Evolutionary conservation across 2,113 vertebrate species (phyloP).

Genomic region (Colius striatus): DNA sequence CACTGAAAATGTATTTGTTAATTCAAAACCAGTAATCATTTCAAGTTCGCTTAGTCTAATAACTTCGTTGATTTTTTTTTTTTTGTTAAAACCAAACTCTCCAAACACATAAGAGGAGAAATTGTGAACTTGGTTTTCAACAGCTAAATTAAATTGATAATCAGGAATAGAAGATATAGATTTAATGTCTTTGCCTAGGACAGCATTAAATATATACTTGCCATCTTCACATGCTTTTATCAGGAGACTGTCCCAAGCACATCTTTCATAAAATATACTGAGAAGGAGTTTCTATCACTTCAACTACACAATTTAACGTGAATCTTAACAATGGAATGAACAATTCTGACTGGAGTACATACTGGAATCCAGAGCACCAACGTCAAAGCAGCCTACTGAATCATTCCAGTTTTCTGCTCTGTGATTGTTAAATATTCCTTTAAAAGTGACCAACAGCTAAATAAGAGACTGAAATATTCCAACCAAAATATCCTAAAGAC

Average conservation of each 20-base stretch:
- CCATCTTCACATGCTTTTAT: background rate
- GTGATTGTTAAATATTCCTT: background rate
- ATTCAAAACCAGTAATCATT: background rate
- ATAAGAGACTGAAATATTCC: background rate
- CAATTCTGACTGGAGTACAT: background rate
- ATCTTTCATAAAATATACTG: background rate
- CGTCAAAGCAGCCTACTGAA: background rate
- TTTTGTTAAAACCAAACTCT: background rate
- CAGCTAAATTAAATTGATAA: background rate
- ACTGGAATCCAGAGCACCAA: background rate
- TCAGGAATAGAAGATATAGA: background rate
- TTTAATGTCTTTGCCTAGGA: background rate
- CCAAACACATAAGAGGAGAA: background rate
- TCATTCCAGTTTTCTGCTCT: background rate
- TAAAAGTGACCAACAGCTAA: background rate
- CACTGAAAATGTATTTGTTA: background rate
- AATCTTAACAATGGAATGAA: background rate
- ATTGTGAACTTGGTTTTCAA: background rate
- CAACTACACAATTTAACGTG: background rate
- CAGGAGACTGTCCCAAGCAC: background rate
- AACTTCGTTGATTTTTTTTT: background rate
- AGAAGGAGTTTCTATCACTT: background rate
- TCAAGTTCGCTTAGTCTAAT: background rate
- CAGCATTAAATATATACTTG: background rate
- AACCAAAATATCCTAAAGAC: background rate